Evolutionary conservation across 2,888 invertebrate species (phyloP), one percentile per base, ranked within the genome.

Genomic region (Dryadula phaetusa): DNA sequence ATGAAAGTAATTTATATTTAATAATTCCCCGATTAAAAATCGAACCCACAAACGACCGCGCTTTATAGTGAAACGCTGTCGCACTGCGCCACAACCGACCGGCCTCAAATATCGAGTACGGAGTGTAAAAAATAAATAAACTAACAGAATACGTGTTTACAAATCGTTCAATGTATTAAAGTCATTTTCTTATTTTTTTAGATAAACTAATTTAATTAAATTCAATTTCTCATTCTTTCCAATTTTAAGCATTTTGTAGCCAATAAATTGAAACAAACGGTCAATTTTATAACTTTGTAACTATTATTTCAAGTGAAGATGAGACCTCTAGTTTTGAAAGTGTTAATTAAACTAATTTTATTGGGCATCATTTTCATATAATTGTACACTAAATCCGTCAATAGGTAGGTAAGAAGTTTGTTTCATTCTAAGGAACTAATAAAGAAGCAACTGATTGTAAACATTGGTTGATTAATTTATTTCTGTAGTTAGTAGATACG

Each of bases 331-430:
- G 37, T 32, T 28, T 58, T 28, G 3, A 18, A 52, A 62, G 37
- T 18, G 46, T 58, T 58, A 47, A 49, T 58, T 64, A 20, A 64
- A 54, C n/a, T 47, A 56, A n/a, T 18, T 64, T 64, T 64, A 64
- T 58, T 34, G 53, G 37, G 46, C 34, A 20, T n/a, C 25, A 34
- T 25, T 37, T 44, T 46, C 54, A 7, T 49, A 25, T 52, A 49
- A 6, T 25, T 18, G 32, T 28, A 28, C 14, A 63, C 22, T 64
- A 47, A 58, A 47, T 22, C 25, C 47, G 18, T 32, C 56, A 18
- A 16, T 32, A 12, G 12, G 1, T 37, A 25, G n/a, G n/a, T n/a
- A 37, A 53, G 16, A 22, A 14, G n/a, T 64, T 28, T 46, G 32
- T 46, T 46, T 46, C 28, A 3, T 16, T 44, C 44, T 32, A 44